phyloP scores from a whole-genome alignment of 2,888 invertebrate genomes.

The Sipha maydis region DNA sequence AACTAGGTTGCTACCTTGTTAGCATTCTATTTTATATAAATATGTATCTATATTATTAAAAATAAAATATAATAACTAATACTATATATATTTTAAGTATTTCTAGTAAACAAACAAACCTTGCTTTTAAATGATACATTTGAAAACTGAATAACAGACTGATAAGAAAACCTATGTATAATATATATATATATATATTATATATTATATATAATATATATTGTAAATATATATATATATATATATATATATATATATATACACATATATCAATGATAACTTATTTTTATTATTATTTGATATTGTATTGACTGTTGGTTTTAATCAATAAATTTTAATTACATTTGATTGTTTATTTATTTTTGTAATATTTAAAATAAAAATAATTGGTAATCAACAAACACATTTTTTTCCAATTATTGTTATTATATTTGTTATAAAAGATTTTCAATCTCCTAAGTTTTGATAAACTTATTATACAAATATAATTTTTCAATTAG shows the following conservation, averaged over 20 bases:
- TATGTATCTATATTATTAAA: not conserved
- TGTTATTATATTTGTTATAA: not conserved
- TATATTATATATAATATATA: constrained; percentile 11
- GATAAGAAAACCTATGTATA: constrained; percentile 45
- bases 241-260: constrained; percentile 10
- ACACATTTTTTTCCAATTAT: not conserved
- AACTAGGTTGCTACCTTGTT: too few relatives aligned
- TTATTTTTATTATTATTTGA: not conserved
- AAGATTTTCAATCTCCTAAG: not conserved
- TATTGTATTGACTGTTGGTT: not conserved
- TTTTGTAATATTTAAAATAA: not conserved
- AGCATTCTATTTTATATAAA: too few relatives aligned
- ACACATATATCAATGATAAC: not conserved
- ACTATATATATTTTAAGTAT: not conserved
- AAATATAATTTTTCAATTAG: not conserved
- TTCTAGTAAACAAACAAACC: constrained; percentile 9
- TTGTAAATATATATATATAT: constrained; percentile 7
- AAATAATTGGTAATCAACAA: not conserved
- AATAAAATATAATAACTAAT: not conserved
- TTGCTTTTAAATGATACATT: constrained; percentile 10
- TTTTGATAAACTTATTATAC: not conserved
- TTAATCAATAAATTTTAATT: not conserved
- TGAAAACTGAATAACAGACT: constrained; percentile 13
- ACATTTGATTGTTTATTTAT: not conserved
- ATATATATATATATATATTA: not conserved